A percentile compares a stretch with the other conserved stretches of the same genome.
phyloP scores from a whole-genome alignment of 92 coral and sea anemone genomes.

The Porites lobata region DNA sequence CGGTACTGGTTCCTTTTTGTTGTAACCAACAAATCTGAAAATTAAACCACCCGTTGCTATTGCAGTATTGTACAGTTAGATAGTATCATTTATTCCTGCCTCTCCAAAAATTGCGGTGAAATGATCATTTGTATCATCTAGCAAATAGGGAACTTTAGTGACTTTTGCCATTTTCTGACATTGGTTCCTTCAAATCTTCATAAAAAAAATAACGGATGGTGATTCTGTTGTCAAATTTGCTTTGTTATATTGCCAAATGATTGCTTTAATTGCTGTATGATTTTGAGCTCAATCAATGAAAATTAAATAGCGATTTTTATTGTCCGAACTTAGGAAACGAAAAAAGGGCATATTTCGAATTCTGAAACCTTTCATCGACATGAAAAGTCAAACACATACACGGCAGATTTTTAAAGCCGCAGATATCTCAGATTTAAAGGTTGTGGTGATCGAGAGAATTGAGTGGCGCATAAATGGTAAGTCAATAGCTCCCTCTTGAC shows the following conservation, averaged over 20 bases:
- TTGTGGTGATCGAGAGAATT: not conserved
- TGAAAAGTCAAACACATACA: conserved; percentile 2
- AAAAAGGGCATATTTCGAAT: not conserved
- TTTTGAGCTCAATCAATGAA: conserved; percentile 4
- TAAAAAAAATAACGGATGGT: conserved; percentile 16
- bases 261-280: not conserved
- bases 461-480: conserved; percentile 12
- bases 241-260: conserved; percentile 8
- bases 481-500: not conserved
- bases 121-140: not conserved
- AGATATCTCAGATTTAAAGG: conserved; percentile 5
- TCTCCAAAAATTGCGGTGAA: not conserved
- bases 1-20: not conserved
- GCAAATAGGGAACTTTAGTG: conserved; percentile 12
- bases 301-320: not conserved
- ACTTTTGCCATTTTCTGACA: conserved; percentile 1
- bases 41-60: not conserved
- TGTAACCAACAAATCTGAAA: not conserved
- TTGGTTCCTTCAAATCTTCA: conserved; percentile 11
- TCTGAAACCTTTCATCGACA: not conserved
- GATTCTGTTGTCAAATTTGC: conserved; percentile 13
- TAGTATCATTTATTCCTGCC: not conserved
- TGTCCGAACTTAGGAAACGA: not conserved
- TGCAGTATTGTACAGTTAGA: not conserved
- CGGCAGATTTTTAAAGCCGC: not conserved